Evolutionary conservation across 2,888 invertebrate genomes (phyloP), one percentile per base, ranked within the genome.

Genomic region (Cantharis lateralis): DNA sequence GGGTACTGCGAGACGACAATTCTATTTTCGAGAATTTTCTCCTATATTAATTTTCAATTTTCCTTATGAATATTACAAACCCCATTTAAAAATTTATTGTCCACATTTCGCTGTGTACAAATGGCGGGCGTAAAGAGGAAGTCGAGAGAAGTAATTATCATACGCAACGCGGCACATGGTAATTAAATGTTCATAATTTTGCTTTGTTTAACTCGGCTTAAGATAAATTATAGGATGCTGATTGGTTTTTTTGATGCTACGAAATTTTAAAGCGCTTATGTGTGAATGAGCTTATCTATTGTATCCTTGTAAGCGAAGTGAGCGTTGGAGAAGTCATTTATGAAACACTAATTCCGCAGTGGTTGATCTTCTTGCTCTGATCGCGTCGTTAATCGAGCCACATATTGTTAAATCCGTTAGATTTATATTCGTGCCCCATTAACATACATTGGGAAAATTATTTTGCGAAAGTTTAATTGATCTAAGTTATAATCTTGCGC

Each of bases 351-450:
- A 73, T 73, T 76, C 63, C 32, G 70, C 68, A 70, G 73, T 70
- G 70, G 70, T 76, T 73, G 64, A 63, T 64, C 71, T 32, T 68
- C 66, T 73, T 61, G 80, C 80, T 79, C 80, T 78, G 80, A 79
- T 81, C 78, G 79, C 74, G 71, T 75, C 77, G 77, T 80, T 81
- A 82, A 82, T 82, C 81, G 81, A 82, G 81, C 80, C 81, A 78
- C 78, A 80, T 80, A 63, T 66, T 74, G 74, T 68, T 72, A 79
- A 77, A 74, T 76, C 72, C 79, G 72, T 71, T 71, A 80, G 76
- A 79, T 80, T 80, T 79, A 79, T 79, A 72, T 75, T 66, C 75
- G 68, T 71, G 68, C 80, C 80, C 81, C 82, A 82, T 82, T 82
- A 82, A 80, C 78, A 75, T 73, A 71, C 79, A 79, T 80, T 80